Evolutionary conservation across 2,797 vertebrate genomes (phyloP), one percentile per base, ranked within the genome.

Genomic region (Mormyrus proboscirostris): DNA sequence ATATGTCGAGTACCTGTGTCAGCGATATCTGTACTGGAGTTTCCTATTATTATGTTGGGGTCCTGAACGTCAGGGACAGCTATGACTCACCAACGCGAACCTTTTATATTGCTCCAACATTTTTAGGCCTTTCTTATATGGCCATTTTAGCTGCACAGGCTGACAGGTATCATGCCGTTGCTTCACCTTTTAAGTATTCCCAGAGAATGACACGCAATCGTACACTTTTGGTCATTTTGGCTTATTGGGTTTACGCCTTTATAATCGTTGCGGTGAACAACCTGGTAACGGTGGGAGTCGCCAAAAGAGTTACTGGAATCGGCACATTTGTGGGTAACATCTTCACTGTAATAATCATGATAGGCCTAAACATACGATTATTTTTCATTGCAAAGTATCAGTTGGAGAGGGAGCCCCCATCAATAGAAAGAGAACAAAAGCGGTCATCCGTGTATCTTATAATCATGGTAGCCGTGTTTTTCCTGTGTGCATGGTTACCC

Each of bases 1-100:
- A 96, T 93, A 96, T 97, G 96, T 90, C 96, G 90, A 97, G 96
- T 93, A 96, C 96, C 9, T 96, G 96, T 88, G 6, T 94, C 79
- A 96, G 96, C 73, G 96, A 97, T 94, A 89, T 95, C 62, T 95
- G 96, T 90, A 92, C 94, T 0, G 96, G 96, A 0, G 93, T 95
- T 14, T 95, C 95, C 0, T 96, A 96, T 86, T 97, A 95, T 88
- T 96, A 96, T 55, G 93, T 90, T 0, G 96, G 96, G 0, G 93
- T 94, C 6, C 79, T 97, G 0, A 93, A 96, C 12, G 95, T 96
- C 10, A 92, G 87, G 14, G 96, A 96, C 8, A 87, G 0, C 85
- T 93, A 90, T 41, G 88, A 90, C 0, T 95, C 95, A 1, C 95
- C 95, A 0, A 95, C 91, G 0, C 91, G 92, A 89, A 96, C 96